Conservation (phyloP, 2,797 vertebrate species). For the Argya squamiceps region DNA sequence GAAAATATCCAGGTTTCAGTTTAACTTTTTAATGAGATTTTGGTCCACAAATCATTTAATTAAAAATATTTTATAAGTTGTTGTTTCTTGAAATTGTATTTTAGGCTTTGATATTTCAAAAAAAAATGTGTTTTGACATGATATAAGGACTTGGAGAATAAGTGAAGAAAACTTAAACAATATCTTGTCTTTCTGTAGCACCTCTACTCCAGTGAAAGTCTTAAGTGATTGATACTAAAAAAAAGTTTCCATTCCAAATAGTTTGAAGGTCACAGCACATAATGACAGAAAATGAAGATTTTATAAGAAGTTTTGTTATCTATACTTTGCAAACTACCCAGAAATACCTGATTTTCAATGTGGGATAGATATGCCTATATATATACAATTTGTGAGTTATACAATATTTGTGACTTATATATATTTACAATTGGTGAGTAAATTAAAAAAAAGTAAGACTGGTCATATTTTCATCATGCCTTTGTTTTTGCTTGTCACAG, state of each 20-base stretch:
- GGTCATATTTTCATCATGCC: background rate
- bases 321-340: background rate
- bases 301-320: background rate
- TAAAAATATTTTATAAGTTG: background rate
- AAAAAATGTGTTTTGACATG: background rate
- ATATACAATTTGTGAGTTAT: background rate
- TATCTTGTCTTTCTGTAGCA: background rate
- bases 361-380: background rate
- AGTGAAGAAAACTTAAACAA: background rate
- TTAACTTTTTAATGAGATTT: background rate
- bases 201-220: background rate
- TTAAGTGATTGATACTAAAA: background rate
- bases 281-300: background rate
- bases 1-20: background rate
- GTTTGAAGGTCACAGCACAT: background rate
- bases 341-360: background rate
- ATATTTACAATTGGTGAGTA: background rate
- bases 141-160: background rate
- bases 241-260: background rate
- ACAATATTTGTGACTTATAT: background rate
- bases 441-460: background rate
- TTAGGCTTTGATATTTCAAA: background rate
- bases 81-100: background rate
- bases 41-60: background rate
- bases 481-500: background rate